phyloP scores from a whole-genome alignment of 2,888 invertebrate genomes.

The Eueremaeus valkanovi region DNA sequence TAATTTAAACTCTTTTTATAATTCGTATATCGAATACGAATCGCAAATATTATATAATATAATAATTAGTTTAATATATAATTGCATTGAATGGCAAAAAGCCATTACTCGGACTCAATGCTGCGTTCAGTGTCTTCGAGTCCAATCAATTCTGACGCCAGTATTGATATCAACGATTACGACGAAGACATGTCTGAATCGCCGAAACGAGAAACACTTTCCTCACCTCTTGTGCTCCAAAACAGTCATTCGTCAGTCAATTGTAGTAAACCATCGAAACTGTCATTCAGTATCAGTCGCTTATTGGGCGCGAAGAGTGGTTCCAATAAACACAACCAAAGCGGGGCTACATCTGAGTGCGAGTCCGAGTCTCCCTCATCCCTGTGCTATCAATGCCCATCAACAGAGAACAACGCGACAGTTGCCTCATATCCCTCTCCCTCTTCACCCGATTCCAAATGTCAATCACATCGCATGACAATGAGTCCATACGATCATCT shows the following conservation, averaged over 20 bases:
- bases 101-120: slow-evolving; percentile 23
- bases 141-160: slow-evolving; percentile 35
- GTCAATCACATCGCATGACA: slow-evolving; percentile 17
- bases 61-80: neutral
- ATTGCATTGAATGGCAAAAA: slow-evolving; percentile 6
- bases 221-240: slow-evolving; percentile 28
- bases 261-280: slow-evolving; percentile 38
- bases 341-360: neutral
- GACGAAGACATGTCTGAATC: slow-evolving; percentile 36
- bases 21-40: too few species aligned
- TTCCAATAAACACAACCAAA: slow-evolving; percentile 39
- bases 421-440: slow-evolving; percentile 39
- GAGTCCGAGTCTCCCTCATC: slow-evolving; percentile 24
- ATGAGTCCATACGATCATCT: slow-evolving; percentile 42
- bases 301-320: slow-evolving; percentile 57
- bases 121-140: slow-evolving; percentile 36
- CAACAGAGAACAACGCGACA: slow-evolving; percentile 38
- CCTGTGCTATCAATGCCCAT: slow-evolving; percentile 38
- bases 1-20: neutral
- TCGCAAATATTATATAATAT: neutral
- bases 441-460: slow-evolving; percentile 42
- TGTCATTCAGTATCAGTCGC: slow-evolving; percentile 77
- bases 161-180: slow-evolving; percentile 35
- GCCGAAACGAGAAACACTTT: slow-evolving; percentile 7
- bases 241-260: slow-evolving; percentile 30